phyloP scores from a whole-genome alignment of 2,797 vertebrate species.

The Macroramphosus scolopax region DNA sequence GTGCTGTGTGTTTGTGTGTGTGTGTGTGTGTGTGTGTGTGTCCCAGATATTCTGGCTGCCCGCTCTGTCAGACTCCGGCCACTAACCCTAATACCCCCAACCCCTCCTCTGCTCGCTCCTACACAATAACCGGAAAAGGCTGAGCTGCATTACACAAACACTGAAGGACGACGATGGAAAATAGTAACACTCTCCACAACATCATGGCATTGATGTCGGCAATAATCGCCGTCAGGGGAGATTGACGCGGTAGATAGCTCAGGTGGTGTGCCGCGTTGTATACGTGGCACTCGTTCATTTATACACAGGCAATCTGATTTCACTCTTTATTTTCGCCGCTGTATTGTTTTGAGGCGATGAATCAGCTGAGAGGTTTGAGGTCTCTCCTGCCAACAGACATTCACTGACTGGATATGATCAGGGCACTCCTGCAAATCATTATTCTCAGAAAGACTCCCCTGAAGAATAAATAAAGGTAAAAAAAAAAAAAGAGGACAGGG shows the following conservation, averaged over 20 bases:
- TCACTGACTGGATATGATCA: no score
- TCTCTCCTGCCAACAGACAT: no score
- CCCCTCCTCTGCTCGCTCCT: slow-evolving; percentile 29
- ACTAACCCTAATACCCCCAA: slow-evolving; percentile 25
- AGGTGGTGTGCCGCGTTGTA: slow-evolving; percentile 1
- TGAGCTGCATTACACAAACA: slow-evolving; percentile 72
- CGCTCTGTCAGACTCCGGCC: slow-evolving; percentile 43
- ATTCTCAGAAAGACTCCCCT: no score
- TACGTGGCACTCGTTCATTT: neutral
- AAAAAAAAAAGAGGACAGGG: no score
- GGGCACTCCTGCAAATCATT: no score
- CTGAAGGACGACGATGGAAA: slow-evolving; percentile 55
- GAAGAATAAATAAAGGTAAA: no score
- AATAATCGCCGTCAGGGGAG: slow-evolving; percentile 39
- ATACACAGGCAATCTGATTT: slow-evolving; percentile 11
- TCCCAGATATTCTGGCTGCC: slow-evolving; percentile 53
- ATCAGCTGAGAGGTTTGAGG: no score
- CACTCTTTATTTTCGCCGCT: no score
- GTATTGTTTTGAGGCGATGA: no score
- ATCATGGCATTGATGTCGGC: slow-evolving; percentile 52
- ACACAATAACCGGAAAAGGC: slow-evolving; percentile 82
- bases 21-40: slow-evolving; percentile 27
- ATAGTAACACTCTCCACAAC: slow-evolving; percentile 69
- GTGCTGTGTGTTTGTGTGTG: slow-evolving; percentile 14
- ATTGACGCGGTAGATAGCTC: slow-evolving; percentile 30